phyloP scores from a whole-genome alignment of 2,113 vertebrate species.

The Callorhinus ursinus region DNA sequence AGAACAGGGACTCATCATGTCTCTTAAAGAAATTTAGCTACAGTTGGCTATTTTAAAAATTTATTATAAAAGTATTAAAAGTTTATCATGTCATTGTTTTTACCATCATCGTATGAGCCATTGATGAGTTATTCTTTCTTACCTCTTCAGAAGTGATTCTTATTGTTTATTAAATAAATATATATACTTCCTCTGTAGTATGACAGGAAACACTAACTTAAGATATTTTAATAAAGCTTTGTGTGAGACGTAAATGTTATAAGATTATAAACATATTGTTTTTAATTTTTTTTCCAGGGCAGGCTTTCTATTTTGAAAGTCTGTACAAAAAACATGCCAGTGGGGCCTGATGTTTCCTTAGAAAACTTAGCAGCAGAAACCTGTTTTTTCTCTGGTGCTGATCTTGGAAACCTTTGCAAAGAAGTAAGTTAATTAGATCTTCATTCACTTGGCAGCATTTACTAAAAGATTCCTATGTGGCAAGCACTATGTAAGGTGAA shows the following conservation, averaged over 20 bases:
- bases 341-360: slow-evolving; percentile 89
- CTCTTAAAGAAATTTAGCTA: not conserved
- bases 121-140: not conserved
- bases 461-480: not conserved
- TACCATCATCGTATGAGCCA: not conserved
- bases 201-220: not conserved
- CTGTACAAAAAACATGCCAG: slow-evolving; percentile 88
- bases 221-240: not conserved
- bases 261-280: not conserved
- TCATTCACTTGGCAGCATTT: not conserved
- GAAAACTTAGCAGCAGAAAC: slow-evolving; percentile 88
- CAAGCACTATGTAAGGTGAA: not conserved
- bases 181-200: not conserved
- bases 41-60: not conserved
- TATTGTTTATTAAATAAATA: not conserved
- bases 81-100: slow-evolving; percentile 2
- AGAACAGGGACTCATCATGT: not conserved
- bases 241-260: not conserved
- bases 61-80: slow-evolving; percentile 33
- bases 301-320: slow-evolving; percentile 92
- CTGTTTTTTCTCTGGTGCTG: slow-evolving; percentile 93
- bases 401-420: slow-evolving; percentile 95
- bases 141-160: not conserved
- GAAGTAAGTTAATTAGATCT: slow-evolving; percentile 88
- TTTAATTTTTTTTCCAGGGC: slow-evolving; percentile 83